These are phyloP conservation scores for Lepidothrix coronata DNA, from an alignment of 2,113 vertebrate genomes.

Conservation along the genomic window DNA sequence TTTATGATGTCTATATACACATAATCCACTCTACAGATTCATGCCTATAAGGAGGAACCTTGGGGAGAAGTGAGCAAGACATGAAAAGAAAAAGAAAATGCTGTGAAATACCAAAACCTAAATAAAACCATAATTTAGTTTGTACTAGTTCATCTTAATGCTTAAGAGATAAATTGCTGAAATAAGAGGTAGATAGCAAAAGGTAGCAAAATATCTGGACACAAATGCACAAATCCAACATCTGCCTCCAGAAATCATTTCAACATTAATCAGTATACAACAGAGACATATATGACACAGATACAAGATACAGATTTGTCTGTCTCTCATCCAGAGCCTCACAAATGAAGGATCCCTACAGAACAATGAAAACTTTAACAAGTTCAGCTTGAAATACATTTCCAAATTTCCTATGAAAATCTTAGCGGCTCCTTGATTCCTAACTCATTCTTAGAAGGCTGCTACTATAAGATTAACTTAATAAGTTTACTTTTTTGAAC, in stretches of 20 bases:
- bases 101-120: neutral
- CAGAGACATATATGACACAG: neutral
- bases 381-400: neutral
- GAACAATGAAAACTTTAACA: neutral
- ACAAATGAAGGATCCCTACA: neutral
- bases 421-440: rapidly evolving
- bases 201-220: neutral
- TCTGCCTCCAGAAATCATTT: neutral
- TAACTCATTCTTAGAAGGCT: neutral
- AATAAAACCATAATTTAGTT: neutral
- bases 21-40: neutral
- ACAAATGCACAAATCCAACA: neutral
- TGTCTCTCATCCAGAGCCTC: neutral
- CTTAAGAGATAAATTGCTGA: neutral
- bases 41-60: neutral
- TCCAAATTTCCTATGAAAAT: neutral
- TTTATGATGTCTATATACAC: neutral
- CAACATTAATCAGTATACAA: neutral
- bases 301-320: neutral
- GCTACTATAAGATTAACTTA: neutral
- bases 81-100: neutral
- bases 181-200: neutral
- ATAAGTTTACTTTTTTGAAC: neutral
- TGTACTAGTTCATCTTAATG: neutral
- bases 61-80: neutral